Conservation (phyloP, 2,888 invertebrate species). For the Eupeodes latifasciatus region DNA sequence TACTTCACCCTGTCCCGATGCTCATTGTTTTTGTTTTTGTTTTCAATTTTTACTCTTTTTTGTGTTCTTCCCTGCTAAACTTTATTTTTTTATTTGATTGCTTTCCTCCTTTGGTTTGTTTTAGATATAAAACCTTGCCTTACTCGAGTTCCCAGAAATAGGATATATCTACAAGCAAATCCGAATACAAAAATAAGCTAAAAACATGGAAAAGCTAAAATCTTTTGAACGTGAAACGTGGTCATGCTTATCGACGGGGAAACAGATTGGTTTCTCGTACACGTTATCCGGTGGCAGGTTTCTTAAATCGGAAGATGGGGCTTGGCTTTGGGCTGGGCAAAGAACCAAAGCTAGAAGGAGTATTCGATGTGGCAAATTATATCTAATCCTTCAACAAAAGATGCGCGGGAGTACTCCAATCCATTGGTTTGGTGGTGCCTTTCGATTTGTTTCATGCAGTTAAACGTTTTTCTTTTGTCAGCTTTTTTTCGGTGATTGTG, state of each 20-base stretch:
- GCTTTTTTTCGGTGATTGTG: slow-evolving; percentile 26
- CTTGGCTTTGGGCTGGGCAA: neutral
- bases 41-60: neutral
- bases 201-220: slow-evolving; percentile 31
- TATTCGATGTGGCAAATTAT: slow-evolving; percentile 51
- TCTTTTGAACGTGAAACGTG: slow-evolving; percentile 70
- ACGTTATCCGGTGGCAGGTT: slow-evolving; percentile 49
- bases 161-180: slow-evolving; percentile 25
- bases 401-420: slow-evolving; percentile 17
- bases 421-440: slow-evolving; percentile 23
- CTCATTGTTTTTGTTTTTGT: slow-evolving; percentile 25
- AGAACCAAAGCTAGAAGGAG: neutral
- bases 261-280: slow-evolving; percentile 60
- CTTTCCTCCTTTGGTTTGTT: slow-evolving; percentile 57
- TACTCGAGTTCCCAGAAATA: slow-evolving; percentile 22
- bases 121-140: slow-evolving; percentile 27
- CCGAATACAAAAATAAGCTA: slow-evolving; percentile 14
- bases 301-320: neutral
- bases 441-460: slow-evolving; percentile 67
- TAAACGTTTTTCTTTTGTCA: slow-evolving; percentile 41
- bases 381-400: slow-evolving; percentile 51
- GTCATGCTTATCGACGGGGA: slow-evolving; percentile 75
- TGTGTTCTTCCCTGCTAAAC: slow-evolving; percentile 50
- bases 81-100: slow-evolving; percentile 72
- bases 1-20: slow-evolving; percentile 33